Conservation (phyloP, 2,113 vertebrate genomes). For the Nettapus auritus region DNA sequence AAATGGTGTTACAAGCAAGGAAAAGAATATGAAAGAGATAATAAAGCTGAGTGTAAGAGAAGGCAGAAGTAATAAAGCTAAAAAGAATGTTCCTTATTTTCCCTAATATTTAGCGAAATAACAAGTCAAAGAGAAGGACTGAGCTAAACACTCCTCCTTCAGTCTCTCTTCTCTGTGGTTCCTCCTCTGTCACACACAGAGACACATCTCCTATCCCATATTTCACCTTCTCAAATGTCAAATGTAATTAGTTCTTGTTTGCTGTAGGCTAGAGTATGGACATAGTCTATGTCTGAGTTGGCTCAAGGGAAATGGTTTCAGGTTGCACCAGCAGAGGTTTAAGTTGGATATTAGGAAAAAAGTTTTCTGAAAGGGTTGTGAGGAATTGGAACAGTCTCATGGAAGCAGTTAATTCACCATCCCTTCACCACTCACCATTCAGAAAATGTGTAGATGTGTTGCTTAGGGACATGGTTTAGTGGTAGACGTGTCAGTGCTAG, state of each 20-base stretch:
- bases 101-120: background rate
- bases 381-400: too few relatives aligned
- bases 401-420: too few relatives aligned
- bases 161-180: background rate
- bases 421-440: too few relatives aligned
- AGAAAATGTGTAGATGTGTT: too few relatives aligned
- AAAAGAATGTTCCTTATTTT: too few relatives aligned
- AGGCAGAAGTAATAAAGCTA: background rate
- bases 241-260: background rate
- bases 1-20: background rate
- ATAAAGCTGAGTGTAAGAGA: background rate
- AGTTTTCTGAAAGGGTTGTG: too few relatives aligned
- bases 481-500: too few relatives aligned
- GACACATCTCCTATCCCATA: background rate
- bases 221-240: background rate
- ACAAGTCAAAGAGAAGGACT: background rate
- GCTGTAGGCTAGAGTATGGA: background rate
- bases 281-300: background rate
- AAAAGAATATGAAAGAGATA: background rate
- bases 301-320: too few relatives aligned
- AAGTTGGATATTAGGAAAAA: too few relatives aligned
- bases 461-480: too few relatives aligned
- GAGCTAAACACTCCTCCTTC: too few relatives aligned
- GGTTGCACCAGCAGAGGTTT: too few relatives aligned
- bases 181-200: background rate